phyloP scores from a whole-genome alignment of 2,888 invertebrate genomes.

The Drosophila barbarae region DNA sequence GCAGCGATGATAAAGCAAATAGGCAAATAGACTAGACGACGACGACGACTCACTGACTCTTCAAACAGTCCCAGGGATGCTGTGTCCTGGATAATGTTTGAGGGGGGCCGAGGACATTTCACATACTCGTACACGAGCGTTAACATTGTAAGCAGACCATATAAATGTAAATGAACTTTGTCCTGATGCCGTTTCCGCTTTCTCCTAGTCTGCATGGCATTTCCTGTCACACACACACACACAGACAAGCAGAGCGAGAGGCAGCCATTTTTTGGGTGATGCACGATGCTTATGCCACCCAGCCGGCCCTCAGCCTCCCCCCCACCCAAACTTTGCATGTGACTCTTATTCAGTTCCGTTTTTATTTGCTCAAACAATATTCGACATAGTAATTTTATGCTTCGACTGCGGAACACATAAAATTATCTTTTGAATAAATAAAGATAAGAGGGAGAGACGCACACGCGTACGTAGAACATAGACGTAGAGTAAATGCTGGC shows the following conservation, averaged over 20 bases:
- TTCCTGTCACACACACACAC: slow-evolving; percentile 56
- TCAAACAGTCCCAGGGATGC: slow-evolving; percentile 33
- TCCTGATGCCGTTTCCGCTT: slow-evolving; percentile 73
- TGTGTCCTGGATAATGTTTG: slow-evolving; percentile 28
- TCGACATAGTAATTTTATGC: slow-evolving; percentile 74
- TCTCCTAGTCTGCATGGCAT: slow-evolving; percentile 69
- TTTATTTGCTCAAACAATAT: slow-evolving; percentile 74
- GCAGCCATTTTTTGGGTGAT: slow-evolving; percentile 73
- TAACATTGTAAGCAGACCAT: slow-evolving; percentile 75
- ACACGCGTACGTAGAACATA: slow-evolving; percentile 24
- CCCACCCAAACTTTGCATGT: slow-evolving; percentile 59
- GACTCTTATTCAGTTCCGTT: slow-evolving; percentile 63
- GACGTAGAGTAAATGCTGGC: slow-evolving; percentile 42
- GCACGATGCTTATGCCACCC: slow-evolving; percentile 50
- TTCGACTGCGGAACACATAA: slow-evolving; percentile 75
- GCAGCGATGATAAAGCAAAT: slow-evolving; percentile 65
- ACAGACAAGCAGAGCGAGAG: slow-evolving; percentile 41
- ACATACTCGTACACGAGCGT: slow-evolving; percentile 65
- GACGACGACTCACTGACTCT: slow-evolving; percentile 67
- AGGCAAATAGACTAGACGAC: slow-evolving; percentile 49
- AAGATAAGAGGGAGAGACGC: slow-evolving; percentile 67
- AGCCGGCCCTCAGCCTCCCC: slow-evolving; percentile 9
- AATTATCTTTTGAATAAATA: slow-evolving; percentile 74
- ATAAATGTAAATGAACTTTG: slow-evolving; percentile 73
- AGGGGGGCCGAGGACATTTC: slow-evolving; percentile 24